Evolutionary conservation across 2,888 invertebrate genomes (phyloP).

Genomic region (Drosophila fulvimacula): DNA sequence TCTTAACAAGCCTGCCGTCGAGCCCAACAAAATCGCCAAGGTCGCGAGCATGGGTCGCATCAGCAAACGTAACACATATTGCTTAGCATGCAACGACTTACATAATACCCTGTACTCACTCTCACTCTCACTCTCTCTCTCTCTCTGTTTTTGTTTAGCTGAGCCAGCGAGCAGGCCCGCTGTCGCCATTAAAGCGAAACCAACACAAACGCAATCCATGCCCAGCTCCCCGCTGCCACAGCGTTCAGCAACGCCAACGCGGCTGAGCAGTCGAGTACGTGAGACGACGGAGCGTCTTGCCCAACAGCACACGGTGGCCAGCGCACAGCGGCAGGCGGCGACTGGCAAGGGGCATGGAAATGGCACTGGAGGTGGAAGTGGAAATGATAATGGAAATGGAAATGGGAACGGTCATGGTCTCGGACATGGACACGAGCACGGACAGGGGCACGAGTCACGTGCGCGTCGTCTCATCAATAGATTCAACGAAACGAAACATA

Average conservation of each 20-base stretch:
- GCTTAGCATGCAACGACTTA: background rate
- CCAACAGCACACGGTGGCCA: constrained; percentile 81
- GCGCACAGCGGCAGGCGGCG: constrained; percentile 54
- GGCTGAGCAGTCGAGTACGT: constrained; percentile 85
- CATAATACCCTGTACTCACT: constrained; percentile 6
- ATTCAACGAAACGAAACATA: constrained; percentile 79
- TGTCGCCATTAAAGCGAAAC: constrained; percentile 49
- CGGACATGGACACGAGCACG: constrained; percentile 28
- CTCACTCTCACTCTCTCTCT: background rate
- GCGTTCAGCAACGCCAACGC: constrained; percentile 82
- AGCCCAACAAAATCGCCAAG: constrained; percentile 57
- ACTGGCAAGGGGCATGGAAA: constrained; percentile 17
- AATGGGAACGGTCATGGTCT: constrained; percentile 21
- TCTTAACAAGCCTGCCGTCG: constrained; percentile 37
- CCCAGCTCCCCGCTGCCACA: constrained; percentile 83
- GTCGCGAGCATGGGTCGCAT: constrained; percentile 58
- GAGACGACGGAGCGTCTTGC: constrained; percentile 85
- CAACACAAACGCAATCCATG: constrained; percentile 82
- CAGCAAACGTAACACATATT: constrained; percentile 56
- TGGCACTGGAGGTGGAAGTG: constrained; percentile 17
- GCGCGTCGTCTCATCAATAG: constrained; percentile 68
- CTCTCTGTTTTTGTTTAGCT: constrained; percentile 14
- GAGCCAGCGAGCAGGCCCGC: constrained; percentile 32
- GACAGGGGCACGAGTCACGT: constrained; percentile 57
- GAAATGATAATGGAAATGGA: constrained; percentile 15